Evolutionary conservation across 2,797 vertebrate species (phyloP), one percentile per base, ranked within the genome.

Genomic region (Notolepis coatsorum): DNA sequence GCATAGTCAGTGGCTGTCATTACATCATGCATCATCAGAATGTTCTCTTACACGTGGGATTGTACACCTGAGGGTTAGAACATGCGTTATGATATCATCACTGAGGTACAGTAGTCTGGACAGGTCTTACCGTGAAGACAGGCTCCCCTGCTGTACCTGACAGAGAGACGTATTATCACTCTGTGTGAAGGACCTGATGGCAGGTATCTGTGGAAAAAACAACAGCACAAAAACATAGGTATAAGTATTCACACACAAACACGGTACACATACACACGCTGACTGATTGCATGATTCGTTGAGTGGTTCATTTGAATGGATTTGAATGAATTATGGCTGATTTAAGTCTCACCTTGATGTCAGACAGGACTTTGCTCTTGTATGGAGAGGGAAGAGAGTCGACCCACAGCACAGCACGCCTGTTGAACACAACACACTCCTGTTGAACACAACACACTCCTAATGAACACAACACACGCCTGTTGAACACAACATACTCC

Each of bases 361-460:
- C 89, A 13, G 74, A 81, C 15, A 94, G 41, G 46, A 82, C 87
- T 81, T 86, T 91, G 71, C 93, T 94, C 77, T 93, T 90, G 13
- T 71, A 70, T 1, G 93, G 92, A 52, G 92, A 91, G 3, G 93
- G 93, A 67, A 93, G 73, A 0, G 92, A 92, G 17, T 88, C 72
- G 25, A 81, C 72, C 92, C 92, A 94, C 24, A 85, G 17, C n/a
- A 67, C 1, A 0, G 84, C 7, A 52, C 8, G 88, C 78, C 93
- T 94, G 17, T 52, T 15, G 18, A 47, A 42, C 21, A 58, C 43
- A 51, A 20, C 30, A 35, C 18, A 24, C 13, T 41, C 20, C n/a
- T n/a, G n/a, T n/a, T n/a, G n/a, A n/a, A n/a, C n/a, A n/a, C n/a
- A n/a, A n/a, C n/a, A n/a, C n/a, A n/a, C n/a, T n/a, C n/a, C n/a